A percentile compares a stretch with the other conserved stretches of the same genome.
Evolutionary conservation across 2,113 vertebrate genomes (phyloP).

Genomic region (Canis aureus): DNA sequence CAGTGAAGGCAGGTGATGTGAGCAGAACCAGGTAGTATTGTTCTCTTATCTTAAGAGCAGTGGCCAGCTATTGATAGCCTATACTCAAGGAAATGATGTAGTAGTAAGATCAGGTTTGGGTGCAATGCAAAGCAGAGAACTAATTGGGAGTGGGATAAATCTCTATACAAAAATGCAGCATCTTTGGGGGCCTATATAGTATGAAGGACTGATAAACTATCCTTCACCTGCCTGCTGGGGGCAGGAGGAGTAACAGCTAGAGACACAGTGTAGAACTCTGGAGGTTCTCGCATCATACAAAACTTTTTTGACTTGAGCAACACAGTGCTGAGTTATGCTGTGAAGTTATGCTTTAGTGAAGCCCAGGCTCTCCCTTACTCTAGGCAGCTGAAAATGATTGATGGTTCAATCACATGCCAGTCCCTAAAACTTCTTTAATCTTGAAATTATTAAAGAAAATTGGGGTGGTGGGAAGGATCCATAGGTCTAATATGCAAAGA

Average conservation of each 20-base stretch:
- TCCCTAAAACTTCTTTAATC: not conserved
- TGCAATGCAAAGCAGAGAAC: not conserved
- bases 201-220: not conserved
- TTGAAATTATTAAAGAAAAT: conserved; percentile 11
- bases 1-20: no score
- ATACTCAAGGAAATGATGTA: not conserved
- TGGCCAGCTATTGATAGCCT: not conserved
- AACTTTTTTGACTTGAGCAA: not conserved
- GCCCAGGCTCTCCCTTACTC: not conserved
- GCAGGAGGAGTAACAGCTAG: not conserved
- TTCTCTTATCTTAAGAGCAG: not conserved
- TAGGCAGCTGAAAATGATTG: not conserved
- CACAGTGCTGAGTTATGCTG: not conserved
- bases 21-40: not conserved
- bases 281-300: not conserved
- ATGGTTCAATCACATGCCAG: not conserved
- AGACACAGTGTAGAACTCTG: not conserved
- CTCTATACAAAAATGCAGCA: not conserved
- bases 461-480: not conserved
- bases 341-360: not conserved
- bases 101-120: not conserved
- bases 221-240: not conserved
- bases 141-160: not conserved
- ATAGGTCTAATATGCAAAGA: not conserved
- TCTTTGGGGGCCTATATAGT: not conserved